Conservation (phyloP, 2,888 invertebrate genomes). For the Pantelozetes paolii region DNA sequence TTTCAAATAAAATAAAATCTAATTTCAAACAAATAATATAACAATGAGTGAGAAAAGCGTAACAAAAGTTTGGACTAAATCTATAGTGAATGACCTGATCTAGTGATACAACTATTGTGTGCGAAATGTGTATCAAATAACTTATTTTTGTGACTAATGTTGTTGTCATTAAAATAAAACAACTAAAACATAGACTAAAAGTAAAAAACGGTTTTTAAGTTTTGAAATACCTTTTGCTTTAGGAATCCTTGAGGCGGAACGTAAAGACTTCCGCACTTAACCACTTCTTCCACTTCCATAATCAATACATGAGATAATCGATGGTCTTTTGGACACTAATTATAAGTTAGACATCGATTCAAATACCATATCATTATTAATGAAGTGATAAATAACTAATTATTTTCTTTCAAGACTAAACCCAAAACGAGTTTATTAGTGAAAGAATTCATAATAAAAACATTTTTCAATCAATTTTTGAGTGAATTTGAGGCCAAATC, state of each 20-base stretch:
- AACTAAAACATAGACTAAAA: background rate
- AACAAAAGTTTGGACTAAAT: background rate
- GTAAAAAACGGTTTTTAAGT: background rate
- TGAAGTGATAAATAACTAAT: background rate
- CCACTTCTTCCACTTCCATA: slow-evolving; percentile 29
- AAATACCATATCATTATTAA: background rate
- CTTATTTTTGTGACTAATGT: background rate
- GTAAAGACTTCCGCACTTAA: slow-evolving; percentile 33
- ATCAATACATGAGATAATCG: background rate
- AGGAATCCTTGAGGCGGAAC: slow-evolving; percentile 35
- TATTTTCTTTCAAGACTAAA: background rate
- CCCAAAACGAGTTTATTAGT: background rate
- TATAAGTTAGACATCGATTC: background rate
- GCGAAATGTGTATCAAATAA: background rate
- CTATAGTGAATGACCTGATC: slow-evolving; percentile 5
- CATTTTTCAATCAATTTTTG: background rate
- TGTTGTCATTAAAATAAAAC: no score
- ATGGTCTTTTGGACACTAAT: background rate
- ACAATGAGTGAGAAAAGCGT: background rate
- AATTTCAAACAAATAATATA: background rate
- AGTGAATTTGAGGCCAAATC: background rate
- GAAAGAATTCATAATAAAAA: background rate
- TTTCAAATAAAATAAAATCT: background rate
- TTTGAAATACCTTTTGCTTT: slow-evolving; percentile 36
- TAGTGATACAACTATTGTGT: background rate